Evolutionary conservation across 2,888 invertebrate genomes (phyloP).

Genomic region (Drosophila meridionalis): DNA sequence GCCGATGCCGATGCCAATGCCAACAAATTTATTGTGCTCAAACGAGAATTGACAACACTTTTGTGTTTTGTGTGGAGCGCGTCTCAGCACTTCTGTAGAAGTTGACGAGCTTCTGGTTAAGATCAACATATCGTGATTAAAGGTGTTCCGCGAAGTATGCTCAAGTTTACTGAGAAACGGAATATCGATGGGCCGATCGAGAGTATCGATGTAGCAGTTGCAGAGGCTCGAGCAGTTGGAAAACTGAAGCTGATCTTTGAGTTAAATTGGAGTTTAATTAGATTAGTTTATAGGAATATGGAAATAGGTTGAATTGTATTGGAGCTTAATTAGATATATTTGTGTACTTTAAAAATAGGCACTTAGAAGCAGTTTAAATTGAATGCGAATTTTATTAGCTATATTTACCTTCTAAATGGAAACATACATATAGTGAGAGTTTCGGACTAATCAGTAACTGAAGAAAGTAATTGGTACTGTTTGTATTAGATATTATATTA

Average conservation of each 20-base stretch:
- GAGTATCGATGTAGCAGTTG: background rate
- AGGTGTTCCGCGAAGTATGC: background rate
- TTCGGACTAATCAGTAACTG: background rate
- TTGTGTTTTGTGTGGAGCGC: background rate
- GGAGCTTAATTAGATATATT: no score
- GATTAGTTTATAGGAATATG: background rate
- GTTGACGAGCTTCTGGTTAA: conserved; percentile 3
- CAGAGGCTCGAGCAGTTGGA: background rate
- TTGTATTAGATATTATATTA: no score
- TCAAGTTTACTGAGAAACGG: background rate
- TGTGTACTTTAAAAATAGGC: no score
- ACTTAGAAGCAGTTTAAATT: background rate
- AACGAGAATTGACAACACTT: conserved; percentile 9
- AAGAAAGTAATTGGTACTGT: background rate
- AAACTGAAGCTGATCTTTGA: background rate
- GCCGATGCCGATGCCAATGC: conserved; percentile 30
- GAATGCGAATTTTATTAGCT: background rate
- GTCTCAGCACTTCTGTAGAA: background rate
- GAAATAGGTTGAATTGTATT: no score
- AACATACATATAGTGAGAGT: no score
- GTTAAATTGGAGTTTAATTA: background rate
- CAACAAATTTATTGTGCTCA: conserved; percentile 23
- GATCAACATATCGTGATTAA: conserved; percentile 1
- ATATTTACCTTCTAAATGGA: background rate
- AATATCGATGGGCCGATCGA: background rate